phyloP scores from a whole-genome alignment of 2,113 vertebrate species.

The Casuarius casuarius region DNA sequence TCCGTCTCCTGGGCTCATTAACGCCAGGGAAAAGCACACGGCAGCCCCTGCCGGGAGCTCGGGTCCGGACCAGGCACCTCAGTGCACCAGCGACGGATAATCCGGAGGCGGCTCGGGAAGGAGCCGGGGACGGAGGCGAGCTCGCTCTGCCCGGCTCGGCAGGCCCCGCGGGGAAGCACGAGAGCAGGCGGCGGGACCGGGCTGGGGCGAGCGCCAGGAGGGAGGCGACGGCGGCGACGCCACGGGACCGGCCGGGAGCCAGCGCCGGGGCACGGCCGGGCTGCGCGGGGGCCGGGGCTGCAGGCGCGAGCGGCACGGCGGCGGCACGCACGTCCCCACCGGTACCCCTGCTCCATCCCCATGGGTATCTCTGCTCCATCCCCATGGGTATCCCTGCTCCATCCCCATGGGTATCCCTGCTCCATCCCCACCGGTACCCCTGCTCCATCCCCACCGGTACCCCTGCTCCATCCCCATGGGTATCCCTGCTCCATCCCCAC shows the following conservation, averaged over 20 bases:
- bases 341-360: too few species aligned
- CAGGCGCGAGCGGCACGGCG: neutral
- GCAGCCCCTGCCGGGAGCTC: neutral
- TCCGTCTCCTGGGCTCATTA: neutral
- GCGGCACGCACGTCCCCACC: too few species aligned
- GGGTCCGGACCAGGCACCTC: rapidly evolving
- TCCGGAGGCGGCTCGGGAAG: neutral
- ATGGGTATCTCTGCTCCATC: too few species aligned
- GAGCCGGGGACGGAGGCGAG: neutral
- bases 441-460: too few species aligned
- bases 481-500: too few species aligned
- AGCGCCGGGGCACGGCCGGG: neutral
- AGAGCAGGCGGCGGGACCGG: neutral
- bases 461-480: too few species aligned
- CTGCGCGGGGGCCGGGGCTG: neutral
- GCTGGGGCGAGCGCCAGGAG: rapidly evolving
- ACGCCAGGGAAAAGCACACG: neutral
- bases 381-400: too few species aligned
- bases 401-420: too few species aligned
- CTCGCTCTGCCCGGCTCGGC: neutral
- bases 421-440: too few species aligned
- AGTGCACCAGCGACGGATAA: neutral
- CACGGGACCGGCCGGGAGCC: too few species aligned
- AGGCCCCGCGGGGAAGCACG: neutral
- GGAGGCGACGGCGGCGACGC: neutral